Conservation (phyloP, 1,140 invertebrate genomes). For the Lutraria rhynchaena region DNA sequence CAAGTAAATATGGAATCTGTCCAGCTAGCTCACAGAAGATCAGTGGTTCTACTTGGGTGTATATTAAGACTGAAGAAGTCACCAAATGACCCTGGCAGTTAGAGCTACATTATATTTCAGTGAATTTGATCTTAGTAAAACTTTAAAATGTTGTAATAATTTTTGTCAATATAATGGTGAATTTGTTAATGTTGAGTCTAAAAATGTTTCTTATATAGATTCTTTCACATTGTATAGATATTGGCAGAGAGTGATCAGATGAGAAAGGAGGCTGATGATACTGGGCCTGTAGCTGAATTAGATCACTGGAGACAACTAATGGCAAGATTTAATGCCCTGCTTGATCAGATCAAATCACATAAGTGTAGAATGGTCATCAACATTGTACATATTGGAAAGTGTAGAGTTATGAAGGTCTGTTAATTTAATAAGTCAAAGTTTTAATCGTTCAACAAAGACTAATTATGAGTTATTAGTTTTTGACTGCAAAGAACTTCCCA, state of each 20-base stretch:
- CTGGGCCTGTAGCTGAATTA: slow-evolving; percentile 95
- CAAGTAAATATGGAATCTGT: no score
- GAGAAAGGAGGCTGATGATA: slow-evolving; percentile 93
- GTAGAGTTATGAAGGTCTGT: slow-evolving; percentile 83
- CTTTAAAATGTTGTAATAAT: no score
- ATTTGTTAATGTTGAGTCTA: no score
- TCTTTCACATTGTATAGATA: slow-evolving; percentile 63
- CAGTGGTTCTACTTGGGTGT: no score
- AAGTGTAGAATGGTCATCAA: slow-evolving; percentile 87
- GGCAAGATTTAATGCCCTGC: slow-evolving; percentile 91
- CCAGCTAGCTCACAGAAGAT: no score
- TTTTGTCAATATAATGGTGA: no score
- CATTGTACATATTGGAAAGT: slow-evolving; percentile 86
- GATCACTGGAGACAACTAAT: slow-evolving; percentile 96
- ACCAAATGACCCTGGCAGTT: no score
- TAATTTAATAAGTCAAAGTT: not conserved
- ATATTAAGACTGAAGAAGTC: no score
- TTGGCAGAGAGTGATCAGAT: slow-evolving; percentile 85
- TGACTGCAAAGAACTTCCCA: not conserved
- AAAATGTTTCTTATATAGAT: no score
- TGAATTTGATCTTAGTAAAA: no score
- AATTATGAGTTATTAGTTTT: not conserved
- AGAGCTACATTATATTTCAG: no score
- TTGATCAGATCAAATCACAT: slow-evolving; percentile 90
- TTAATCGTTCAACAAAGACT: not conserved